Base-by-base conservation (phyloP, 2,797 vertebrate species). In the Bufotes viridis region DNA sequence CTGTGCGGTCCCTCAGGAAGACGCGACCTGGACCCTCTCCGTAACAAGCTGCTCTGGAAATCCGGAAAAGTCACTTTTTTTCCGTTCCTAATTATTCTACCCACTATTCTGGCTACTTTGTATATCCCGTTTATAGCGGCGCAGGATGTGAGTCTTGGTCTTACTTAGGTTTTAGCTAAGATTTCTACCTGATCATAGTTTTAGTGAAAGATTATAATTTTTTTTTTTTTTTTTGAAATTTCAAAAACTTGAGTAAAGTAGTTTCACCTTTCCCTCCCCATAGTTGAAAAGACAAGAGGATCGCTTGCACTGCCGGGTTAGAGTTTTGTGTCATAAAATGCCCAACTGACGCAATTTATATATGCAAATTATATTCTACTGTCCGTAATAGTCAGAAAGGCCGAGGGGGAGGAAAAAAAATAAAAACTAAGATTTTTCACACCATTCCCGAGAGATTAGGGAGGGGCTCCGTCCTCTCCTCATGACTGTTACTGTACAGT, bases 1-100 rank as follows among this genome's bases (percentile, higher is more conserved):
- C 95, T 94, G 93, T 91, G 94, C 95, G 95, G 94, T 94, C 94
- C 94, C 95, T 95, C 95, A 95, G 95, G 94, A 95, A 94, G 94
- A 14, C 11, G 49, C 94, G 95, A 94, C 95, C 22, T 93, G 94
- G 58, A 49, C 61, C 70, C 18, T 61, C 82, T 57, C 57, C 1
- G 20, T 22, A 72, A 53, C 17, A 79, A 94, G 94, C 95, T 95
- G 95, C 95, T 95, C 94, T 42, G 53, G 65, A 53, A 82, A 51
- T 95, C 94, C 8, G 53, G 53, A n/a, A 75, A 75, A 51, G 18
- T 22, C 3, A 0, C 10, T 22, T 75, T 22, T 75, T 51, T 75
- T 75, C 42, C 9, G 12, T 49, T 75, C 29, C 69, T 74, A 6
- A 74, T 11, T 4, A 70, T 20, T 55, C 26, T 42, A 55, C 10